A percentile compares a stretch with the other conserved stretches of the same genome.
These are phyloP conservation scores for Metallyticus violacea DNA, from an alignment of 2,888 invertebrate genomes.

Conservation along the genomic window DNA sequence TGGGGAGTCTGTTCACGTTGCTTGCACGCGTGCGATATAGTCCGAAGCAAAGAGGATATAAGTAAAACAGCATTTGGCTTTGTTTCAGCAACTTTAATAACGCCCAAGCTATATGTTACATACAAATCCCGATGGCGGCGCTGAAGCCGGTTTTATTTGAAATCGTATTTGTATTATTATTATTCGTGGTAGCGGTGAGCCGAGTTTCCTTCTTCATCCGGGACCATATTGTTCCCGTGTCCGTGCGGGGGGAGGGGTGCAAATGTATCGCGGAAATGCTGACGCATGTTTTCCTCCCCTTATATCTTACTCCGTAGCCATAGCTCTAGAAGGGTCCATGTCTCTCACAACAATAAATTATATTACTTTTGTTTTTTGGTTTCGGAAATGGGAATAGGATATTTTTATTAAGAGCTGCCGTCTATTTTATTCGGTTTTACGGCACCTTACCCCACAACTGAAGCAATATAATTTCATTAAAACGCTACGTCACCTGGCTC, in stretches of 20 bases:
- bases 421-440: no score
- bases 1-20: no score
- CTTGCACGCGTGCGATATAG: no score
- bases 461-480: no score
- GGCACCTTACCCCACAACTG: no score
- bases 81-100: not conserved
- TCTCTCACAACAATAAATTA: not conserved
- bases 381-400: no score
- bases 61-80: no score
- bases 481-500: no score
- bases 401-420: no score
- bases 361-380: not conserved
- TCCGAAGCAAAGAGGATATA: not conserved
- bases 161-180: not conserved
- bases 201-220: not conserved
- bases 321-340: not conserved
- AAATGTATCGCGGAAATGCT: constrained; percentile 22
- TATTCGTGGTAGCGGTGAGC: not conserved
- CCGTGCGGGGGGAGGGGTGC: not conserved
- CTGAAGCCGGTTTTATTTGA: not conserved
- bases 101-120: not conserved
- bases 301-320: not conserved
- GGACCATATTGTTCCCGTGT: constrained; percentile 9
- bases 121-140: not conserved
- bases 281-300: constrained; percentile 22